A percentile compares a stretch with the other conserved stretches of the same genome.
Conservation (phyloP, 2,113 vertebrate genomes). For the Formicarius rufipectus region DNA sequence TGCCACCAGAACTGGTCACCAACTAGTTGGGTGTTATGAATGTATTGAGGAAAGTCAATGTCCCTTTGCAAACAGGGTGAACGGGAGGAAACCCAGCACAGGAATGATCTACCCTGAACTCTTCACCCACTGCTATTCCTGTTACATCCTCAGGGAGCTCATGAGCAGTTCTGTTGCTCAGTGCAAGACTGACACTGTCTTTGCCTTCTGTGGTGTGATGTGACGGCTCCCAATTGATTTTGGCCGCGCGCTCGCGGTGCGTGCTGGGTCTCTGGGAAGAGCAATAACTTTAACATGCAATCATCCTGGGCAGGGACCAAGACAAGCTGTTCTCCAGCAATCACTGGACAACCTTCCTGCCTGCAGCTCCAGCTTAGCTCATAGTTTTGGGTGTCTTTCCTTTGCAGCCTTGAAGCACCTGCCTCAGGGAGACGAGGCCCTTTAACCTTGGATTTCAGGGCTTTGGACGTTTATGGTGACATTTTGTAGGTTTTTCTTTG, state of each 20-base stretch:
- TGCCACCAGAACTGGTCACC: background rate
- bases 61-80: background rate
- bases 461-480: background rate
- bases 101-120: conserved; percentile 19
- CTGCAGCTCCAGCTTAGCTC: background rate
- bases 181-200: background rate
- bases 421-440: background rate
- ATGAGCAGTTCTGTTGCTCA: background rate
- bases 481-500: background rate
- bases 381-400: background rate
- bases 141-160: background rate
- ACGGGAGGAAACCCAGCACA: background rate
- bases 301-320: conserved; percentile 66
- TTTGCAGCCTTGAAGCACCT: background rate
- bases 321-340: conserved; percentile 37
- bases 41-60: background rate
- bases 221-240: conserved; percentile 27
- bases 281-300: conserved; percentile 60
- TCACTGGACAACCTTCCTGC: conserved; percentile 37
- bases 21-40: background rate
- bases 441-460: background rate
- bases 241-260: background rate
- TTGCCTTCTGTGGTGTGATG: background rate
- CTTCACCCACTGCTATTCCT: background rate
- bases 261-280: conserved; percentile 33